Percentiles rank a stretch among this genome's conserved stretches.
Evolutionary conservation across 2,888 invertebrate species (phyloP).

Genomic region (Oscheius sp.): DNA sequence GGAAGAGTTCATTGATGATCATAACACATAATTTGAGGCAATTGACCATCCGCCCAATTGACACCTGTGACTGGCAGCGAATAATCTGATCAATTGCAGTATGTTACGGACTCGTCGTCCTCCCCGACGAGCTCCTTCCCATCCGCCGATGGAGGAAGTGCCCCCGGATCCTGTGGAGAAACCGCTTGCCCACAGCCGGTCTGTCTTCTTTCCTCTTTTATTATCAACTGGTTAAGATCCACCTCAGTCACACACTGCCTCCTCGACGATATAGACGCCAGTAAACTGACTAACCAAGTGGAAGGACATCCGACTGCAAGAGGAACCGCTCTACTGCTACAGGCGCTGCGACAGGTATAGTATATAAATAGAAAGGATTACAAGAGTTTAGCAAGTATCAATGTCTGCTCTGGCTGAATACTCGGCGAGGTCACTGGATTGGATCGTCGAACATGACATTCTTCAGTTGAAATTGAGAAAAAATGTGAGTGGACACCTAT

Average conservation of each 20-base stretch:
- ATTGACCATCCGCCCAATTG: no score
- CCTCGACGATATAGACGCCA: constrained; percentile 50
- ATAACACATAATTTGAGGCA: no score
- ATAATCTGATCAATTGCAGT: no score
- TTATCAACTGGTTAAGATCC: constrained; percentile 20
- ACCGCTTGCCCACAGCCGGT: neutral
- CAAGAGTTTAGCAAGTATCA: constrained; percentile 47
- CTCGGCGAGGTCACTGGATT: constrained; percentile 45
- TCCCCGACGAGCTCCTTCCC: constrained; percentile 17
- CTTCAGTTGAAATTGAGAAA: constrained; percentile 54
- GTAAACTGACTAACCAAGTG: constrained; percentile 60
- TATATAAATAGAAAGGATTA: neutral
- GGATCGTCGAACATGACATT: constrained; percentile 52
- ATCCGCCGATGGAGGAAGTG: constrained; percentile 6
- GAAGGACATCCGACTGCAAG: constrained; percentile 61
- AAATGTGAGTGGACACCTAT: constrained; percentile 49
- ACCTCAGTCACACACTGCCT: constrained; percentile 39
- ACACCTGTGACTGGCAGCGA: no score
- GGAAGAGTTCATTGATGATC: no score
- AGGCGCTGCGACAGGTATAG: constrained; percentile 64
- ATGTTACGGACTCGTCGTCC: constrained; percentile 11
- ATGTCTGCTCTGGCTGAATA: constrained; percentile 48
- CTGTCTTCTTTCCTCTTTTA: neutral
- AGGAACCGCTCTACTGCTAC: constrained; percentile 63
- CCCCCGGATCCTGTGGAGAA: constrained; percentile 27